phyloP scores from a whole-genome alignment of 2,797 vertebrate genomes.

The Eupleurogrammus muticus region DNA sequence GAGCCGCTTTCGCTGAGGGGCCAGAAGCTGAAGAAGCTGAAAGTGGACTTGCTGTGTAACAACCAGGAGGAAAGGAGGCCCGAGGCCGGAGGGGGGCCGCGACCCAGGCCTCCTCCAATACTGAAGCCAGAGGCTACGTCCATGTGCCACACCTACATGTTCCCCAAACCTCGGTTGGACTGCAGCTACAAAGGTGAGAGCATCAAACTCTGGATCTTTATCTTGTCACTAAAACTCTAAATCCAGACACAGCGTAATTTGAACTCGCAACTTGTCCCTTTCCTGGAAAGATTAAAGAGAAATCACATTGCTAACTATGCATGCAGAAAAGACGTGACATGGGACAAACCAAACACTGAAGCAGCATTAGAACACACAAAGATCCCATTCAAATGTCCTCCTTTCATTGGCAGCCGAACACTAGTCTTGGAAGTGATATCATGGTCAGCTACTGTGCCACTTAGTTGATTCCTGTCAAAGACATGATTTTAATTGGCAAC shows the following conservation, averaged over 20 bases:
- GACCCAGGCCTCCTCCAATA: constrained; percentile 27
- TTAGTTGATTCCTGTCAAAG: background rate
- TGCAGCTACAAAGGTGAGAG: constrained; percentile 91
- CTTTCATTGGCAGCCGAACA: constrained; percentile 8
- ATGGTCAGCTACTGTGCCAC: background rate
- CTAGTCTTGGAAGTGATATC: constrained; percentile 3
- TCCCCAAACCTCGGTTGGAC: constrained; percentile 89
- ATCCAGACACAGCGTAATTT: no score
- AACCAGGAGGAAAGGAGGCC: constrained; percentile 65
- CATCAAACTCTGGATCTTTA: background rate
- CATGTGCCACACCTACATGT: constrained; percentile 90
- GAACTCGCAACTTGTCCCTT: background rate
- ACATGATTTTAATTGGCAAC: constrained; percentile 18
- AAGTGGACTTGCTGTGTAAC: constrained; percentile 84
- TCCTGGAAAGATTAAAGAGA: background rate
- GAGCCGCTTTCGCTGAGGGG: constrained; percentile 84
- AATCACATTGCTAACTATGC: background rate
- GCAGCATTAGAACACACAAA: background rate
- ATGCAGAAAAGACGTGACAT: background rate
- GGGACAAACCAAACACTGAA: background rate
- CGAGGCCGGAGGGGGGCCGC: constrained; percentile 27
- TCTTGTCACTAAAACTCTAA: background rate
- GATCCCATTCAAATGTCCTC: background rate
- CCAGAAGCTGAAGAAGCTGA: constrained; percentile 89
- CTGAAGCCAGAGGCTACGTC: constrained; percentile 84